Conservation (phyloP, 2,888 invertebrate genomes). For the Eupithecia dodoneata region DNA sequence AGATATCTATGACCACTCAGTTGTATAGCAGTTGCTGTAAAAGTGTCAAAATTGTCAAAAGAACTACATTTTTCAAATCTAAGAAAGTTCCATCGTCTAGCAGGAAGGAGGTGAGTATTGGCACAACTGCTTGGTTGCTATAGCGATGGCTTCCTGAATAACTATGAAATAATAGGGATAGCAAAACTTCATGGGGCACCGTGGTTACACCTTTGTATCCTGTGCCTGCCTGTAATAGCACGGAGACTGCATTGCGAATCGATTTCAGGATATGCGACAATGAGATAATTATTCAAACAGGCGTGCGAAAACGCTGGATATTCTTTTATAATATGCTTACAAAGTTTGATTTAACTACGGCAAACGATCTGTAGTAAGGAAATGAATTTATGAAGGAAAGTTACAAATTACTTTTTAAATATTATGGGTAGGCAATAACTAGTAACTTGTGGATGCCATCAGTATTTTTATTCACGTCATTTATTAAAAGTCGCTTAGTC, state of each 20-base stretch:
- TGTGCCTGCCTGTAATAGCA: slow-evolving; percentile 1
- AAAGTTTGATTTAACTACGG: too few species aligned
- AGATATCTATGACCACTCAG: too few species aligned
- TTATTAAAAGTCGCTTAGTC: slow-evolving; percentile 10
- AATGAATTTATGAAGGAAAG: background rate
- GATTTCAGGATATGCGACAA: slow-evolving; percentile 12
- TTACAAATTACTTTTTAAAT: slow-evolving; percentile 25
- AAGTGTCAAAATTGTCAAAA: slow-evolving; percentile 50
- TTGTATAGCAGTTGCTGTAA: slow-evolving; percentile 39
- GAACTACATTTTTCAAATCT: slow-evolving; percentile 44
- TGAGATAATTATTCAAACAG: too few species aligned
- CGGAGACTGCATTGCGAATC: slow-evolving; percentile 14
- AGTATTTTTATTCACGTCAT: background rate
- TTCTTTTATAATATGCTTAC: too few species aligned
- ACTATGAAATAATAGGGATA: slow-evolving; percentile 35
- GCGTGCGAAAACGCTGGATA: too few species aligned
- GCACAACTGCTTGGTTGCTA: slow-evolving; percentile 72
- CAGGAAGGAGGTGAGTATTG: slow-evolving; percentile 71
- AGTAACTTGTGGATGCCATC: background rate
- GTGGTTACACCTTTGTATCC: background rate
- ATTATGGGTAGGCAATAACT: background rate
- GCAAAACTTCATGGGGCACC: background rate
- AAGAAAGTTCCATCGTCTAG: slow-evolving; percentile 37
- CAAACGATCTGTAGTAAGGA: background rate
- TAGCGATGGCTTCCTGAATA: slow-evolving; percentile 52